These are phyloP conservation scores for Parasteatoda lunata DNA, from an alignment of 2,888 invertebrate genomes.

Conservation along the genomic window DNA sequence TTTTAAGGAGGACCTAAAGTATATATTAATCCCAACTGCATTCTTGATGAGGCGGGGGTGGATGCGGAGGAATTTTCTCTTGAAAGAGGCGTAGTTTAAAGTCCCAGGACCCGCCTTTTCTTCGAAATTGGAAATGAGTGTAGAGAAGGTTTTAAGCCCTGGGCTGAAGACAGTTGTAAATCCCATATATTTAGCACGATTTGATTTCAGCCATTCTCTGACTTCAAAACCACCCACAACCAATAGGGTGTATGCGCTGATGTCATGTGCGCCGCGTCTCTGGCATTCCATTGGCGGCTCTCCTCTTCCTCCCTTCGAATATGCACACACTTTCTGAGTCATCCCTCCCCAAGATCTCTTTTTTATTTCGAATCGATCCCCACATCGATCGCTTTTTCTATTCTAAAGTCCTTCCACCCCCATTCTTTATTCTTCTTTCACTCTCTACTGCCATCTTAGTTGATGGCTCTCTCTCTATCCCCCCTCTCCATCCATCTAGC, in stretches of 20 bases:
- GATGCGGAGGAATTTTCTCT: constrained; percentile 29
- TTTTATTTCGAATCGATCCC: constrained; percentile 65
- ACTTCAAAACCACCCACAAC: constrained; percentile 41
- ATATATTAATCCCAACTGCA: constrained; percentile 66
- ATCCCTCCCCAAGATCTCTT: constrained; percentile 44
- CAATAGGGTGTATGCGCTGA: constrained; percentile 57
- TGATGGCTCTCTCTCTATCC: constrained; percentile 64
- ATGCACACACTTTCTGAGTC: constrained; percentile 46
- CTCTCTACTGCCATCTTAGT: constrained; percentile 62
- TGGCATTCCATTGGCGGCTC: constrained; percentile 53
- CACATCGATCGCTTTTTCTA: constrained; percentile 66
- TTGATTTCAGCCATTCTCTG: constrained; percentile 68
- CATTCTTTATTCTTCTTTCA: constrained; percentile 21
- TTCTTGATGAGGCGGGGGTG: constrained; percentile 56
- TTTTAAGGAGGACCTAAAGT: constrained; percentile 65
- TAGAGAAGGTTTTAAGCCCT: constrained; percentile 56
- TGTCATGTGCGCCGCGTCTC: constrained; percentile 54
- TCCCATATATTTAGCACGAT: constrained; percentile 67
- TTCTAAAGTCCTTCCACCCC: constrained; percentile 58
- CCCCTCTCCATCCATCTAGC: constrained; percentile 33
- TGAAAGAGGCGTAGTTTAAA: constrained; percentile 64
- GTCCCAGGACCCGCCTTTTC: constrained; percentile 53
- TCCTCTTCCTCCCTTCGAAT: constrained; percentile 37
- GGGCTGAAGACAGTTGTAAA: constrained; percentile 59
- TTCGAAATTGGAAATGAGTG: constrained; percentile 65